These are phyloP conservation scores for Listronotus bonariensis DNA, from an alignment of 1,140 invertebrate genomes.

Conservation along the genomic window DNA sequence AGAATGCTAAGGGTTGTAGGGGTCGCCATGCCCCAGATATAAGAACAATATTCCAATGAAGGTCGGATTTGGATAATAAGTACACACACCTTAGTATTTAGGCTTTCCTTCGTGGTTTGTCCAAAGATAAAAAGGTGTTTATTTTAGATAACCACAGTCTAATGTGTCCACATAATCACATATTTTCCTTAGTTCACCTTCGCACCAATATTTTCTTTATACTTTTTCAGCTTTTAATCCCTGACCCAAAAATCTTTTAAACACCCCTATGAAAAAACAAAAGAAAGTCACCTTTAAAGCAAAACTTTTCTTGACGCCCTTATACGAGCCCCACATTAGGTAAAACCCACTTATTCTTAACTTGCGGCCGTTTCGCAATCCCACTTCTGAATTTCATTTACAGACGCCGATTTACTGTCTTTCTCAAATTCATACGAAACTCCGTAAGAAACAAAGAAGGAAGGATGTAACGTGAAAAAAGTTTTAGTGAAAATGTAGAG, in stretches of 20 bases:
- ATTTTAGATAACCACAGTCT: no score
- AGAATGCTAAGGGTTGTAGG: no score
- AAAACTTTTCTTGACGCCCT: constrained; percentile 23
- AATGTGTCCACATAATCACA: no score
- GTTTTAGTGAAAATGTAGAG: background rate
- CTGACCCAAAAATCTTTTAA: constrained; percentile 11
- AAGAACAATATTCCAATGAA: no score
- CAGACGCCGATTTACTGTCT: background rate
- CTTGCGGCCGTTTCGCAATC: constrained; percentile 25
- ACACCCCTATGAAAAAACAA: constrained; percentile 16
- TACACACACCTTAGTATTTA: no score
- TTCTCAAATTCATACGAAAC: background rate
- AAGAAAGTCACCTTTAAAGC: constrained; percentile 32
- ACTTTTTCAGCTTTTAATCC: constrained; percentile 4
- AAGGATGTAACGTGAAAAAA: background rate
- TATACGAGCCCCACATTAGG: constrained; percentile 31
- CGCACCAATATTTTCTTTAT: background rate
- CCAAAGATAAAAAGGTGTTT: no score
- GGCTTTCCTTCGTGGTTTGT: no score
- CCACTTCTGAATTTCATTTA: background rate
- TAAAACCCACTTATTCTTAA: constrained; percentile 34
- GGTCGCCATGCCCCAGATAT: no score
- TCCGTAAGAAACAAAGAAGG: background rate
- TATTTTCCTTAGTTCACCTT: no score
- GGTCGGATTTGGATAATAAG: no score